Evolutionary conservation across 2,888 invertebrate species (phyloP).

Genomic region (Congeria kusceri): DNA sequence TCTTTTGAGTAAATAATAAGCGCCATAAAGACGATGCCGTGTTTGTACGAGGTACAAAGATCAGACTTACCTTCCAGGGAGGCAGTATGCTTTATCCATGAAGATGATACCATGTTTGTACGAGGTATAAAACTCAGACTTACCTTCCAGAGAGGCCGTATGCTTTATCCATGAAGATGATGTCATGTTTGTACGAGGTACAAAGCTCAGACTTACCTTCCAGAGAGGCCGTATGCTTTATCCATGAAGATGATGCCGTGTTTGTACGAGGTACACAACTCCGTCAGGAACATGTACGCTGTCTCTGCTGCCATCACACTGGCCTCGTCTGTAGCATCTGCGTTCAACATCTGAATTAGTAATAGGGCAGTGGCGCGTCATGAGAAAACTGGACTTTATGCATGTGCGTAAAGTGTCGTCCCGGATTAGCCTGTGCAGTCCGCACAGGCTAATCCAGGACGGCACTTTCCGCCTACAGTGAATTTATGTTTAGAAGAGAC

Average conservation of each 20-base stretch:
- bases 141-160: too few relatives aligned
- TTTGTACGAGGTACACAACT: constrained; percentile 91
- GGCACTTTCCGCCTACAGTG: not conserved
- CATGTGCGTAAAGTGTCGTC: not conserved
- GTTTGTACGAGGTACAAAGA: too few relatives aligned
- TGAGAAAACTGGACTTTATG: not conserved
- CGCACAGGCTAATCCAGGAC: too few relatives aligned
- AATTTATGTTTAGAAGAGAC: not conserved
- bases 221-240: constrained; percentile 87
- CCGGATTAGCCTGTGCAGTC: not conserved
- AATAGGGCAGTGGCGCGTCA: too few relatives aligned
- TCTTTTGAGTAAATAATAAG: too few relatives aligned
- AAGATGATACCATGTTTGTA: too few relatives aligned
- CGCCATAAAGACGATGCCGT: too few relatives aligned
- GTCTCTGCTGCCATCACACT: constrained; percentile 69
- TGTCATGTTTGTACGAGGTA: constrained; percentile 91
- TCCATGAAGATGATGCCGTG: constrained; percentile 92
- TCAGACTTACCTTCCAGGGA: too few relatives aligned
- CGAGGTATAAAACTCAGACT: too few relatives aligned
- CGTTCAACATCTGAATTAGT: too few relatives aligned
- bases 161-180: constrained; percentile 92
- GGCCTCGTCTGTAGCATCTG: constrained; percentile 51
- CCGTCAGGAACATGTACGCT: constrained; percentile 90
- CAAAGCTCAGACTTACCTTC: constrained; percentile 89
- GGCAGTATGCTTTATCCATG: too few relatives aligned